phyloP scores from a whole-genome alignment of 2,113 vertebrate genomes.

The Xyrauchen texanus region DNA sequence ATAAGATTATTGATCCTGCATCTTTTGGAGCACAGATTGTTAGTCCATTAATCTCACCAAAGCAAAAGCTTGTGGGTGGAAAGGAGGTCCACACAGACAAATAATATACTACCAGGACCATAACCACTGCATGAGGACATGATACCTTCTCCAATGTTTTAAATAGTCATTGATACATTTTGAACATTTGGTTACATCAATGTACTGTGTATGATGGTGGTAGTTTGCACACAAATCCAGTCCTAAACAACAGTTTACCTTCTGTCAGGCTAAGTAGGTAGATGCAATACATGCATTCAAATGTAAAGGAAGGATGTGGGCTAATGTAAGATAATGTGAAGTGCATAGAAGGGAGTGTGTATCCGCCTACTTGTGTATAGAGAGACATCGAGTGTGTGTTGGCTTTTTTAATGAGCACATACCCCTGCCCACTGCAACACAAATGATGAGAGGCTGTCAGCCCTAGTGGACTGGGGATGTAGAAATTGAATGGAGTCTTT shows the following conservation, averaged over 20 bases:
- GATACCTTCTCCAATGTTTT: too few species aligned
- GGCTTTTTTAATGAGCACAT: constrained; percentile 65
- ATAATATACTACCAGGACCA: neutral
- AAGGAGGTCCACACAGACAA: neutral
- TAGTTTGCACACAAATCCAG: constrained; percentile 1
- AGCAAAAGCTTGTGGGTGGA: neutral
- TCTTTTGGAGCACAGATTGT: neutral
- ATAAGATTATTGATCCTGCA: constrained; percentile 38
- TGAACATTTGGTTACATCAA: too few species aligned
- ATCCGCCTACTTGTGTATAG: constrained; percentile 28
- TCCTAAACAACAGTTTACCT: constrained; percentile 23
- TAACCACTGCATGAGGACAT: too few species aligned
- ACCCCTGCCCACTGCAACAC: constrained; percentile 63
- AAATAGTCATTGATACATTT: too few species aligned
- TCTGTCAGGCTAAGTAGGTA: constrained; percentile 38
- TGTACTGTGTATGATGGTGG: neutral
- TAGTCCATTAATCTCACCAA: constrained; percentile 14
- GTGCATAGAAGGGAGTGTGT: constrained; percentile 51
- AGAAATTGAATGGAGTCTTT: constrained; percentile 87
- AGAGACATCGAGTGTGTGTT: constrained; percentile 61
- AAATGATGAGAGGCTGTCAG: constrained; percentile 70
- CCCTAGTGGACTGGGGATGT: constrained; percentile 74
- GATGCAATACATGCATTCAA: constrained; percentile 49
- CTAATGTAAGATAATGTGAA: constrained; percentile 68
- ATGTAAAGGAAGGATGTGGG: constrained; percentile 45